Percentiles rank a stretch among this genome's conserved stretches.
phyloP scores from a whole-genome alignment of 2,113 vertebrate species.

The Lipotes vexillifer region DNA sequence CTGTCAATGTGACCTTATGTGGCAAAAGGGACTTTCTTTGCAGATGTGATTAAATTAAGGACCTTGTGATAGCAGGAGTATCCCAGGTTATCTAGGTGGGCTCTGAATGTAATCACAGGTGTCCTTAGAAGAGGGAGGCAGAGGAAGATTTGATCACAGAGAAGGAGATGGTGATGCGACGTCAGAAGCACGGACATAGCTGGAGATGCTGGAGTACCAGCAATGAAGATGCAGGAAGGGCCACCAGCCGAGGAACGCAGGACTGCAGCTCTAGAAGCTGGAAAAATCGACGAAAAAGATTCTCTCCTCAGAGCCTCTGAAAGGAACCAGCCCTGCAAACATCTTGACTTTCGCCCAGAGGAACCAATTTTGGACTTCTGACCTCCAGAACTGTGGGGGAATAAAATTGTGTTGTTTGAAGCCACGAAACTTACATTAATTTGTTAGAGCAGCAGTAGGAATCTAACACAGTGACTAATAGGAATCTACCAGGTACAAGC shows the following conservation, averaged over 20 bases:
- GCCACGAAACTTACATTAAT: not conserved
- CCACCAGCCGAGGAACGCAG: not conserved
- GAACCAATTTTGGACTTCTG: not conserved
- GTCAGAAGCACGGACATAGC: not conserved
- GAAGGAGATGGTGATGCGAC: not conserved
- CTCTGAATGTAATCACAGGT: not conserved
- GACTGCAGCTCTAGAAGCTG: not conserved
- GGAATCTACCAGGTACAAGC: not conserved
- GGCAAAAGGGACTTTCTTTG: not conserved
- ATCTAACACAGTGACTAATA: not conserved
- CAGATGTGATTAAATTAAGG: not conserved
- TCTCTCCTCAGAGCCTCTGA: not conserved
- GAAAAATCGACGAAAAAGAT: not conserved
- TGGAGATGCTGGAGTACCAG: not conserved
- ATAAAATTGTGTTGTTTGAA: not conserved
- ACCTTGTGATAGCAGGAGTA: no score
- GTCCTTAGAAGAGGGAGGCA: not conserved
- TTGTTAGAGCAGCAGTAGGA: not conserved
- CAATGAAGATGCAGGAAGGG: not conserved
- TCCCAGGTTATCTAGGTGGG: not conserved
- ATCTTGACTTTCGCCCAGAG: not conserved
- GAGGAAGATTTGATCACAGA: not conserved
- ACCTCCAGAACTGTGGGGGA: not conserved
- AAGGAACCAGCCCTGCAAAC: not conserved
- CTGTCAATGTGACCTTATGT: fast-evolving